phyloP scores from a whole-genome alignment of 2,888 invertebrate species.

The Charanyca ferruginea region DNA sequence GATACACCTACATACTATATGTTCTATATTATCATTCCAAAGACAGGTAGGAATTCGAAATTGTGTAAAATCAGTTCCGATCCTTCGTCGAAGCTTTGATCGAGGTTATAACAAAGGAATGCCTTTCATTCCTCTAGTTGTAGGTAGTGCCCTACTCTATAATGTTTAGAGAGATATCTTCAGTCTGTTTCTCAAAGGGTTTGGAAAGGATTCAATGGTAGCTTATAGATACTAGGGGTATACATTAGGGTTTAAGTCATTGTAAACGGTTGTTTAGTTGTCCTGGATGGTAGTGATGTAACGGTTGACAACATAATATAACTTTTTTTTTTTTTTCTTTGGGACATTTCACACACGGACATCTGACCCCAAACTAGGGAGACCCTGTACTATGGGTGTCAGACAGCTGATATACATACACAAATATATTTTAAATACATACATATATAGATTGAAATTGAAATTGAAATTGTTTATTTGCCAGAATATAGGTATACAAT shows the following conservation, averaged over 20 bases:
- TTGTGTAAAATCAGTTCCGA: conserved; percentile 28
- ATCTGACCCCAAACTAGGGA: too few species aligned
- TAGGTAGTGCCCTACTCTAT: not conserved
- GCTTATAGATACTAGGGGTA: not conserved
- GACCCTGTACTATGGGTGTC: too few species aligned
- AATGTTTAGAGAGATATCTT: not conserved
- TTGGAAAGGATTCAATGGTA: not conserved
- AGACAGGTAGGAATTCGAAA: conserved; percentile 8
- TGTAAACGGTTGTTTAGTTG: too few species aligned
- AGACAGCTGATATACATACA: too few species aligned
- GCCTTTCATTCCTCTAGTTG: conserved; percentile 19
- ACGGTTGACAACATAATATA: too few species aligned
- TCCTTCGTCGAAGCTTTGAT: conserved; percentile 25
- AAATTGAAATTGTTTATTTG: too few species aligned
- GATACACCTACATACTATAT: not conserved
- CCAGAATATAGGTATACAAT: too few species aligned
- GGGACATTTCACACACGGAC: too few species aligned
- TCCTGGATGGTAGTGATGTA: too few species aligned
- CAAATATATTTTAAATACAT: too few species aligned
- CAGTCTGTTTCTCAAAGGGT: not conserved
- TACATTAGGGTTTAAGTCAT: not conserved
- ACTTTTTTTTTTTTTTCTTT: too few species aligned
- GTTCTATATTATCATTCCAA: conserved; percentile 1
- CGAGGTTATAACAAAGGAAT: conserved; percentile 43
- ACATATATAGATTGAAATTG: too few species aligned